phyloP scores from a whole-genome alignment of 2,113 vertebrate genomes.

The Tragelaphus strepsiceros region DNA sequence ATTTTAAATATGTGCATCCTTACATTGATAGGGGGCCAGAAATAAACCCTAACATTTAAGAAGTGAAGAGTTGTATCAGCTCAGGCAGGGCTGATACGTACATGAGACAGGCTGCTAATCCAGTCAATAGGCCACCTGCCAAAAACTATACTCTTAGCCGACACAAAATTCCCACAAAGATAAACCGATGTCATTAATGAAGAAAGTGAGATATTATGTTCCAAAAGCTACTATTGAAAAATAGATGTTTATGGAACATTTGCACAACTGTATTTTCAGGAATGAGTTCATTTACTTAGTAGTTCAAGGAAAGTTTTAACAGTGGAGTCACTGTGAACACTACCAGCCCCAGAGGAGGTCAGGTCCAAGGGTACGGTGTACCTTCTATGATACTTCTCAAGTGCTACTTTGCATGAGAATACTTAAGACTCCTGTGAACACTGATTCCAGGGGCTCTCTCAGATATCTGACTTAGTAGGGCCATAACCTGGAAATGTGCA shows the following conservation, averaged over 20 bases:
- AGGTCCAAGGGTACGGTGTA: neutral
- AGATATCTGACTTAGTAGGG: neutral
- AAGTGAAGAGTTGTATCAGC: neutral
- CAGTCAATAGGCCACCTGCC: neutral
- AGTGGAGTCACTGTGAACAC: neutral
- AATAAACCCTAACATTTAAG: neutral
- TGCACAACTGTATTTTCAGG: neutral
- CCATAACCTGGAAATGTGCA: fast-evolving
- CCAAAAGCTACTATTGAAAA: neutral
- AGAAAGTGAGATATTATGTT: neutral
- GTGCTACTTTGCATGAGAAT: neutral
- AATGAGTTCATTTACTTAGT: neutral
- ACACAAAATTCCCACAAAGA: neutral
- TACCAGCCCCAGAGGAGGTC: neutral
- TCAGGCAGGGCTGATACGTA: neutral
- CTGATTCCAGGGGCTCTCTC: neutral
- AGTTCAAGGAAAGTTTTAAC: neutral
- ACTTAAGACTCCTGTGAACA: neutral
- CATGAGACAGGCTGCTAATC: neutral
- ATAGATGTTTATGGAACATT: neutral
- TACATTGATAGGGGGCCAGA: neutral
- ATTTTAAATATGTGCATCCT: neutral
- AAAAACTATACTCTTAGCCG: neutral
- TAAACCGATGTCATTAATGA: neutral
- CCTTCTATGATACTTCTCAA: neutral